Percentiles rank a stretch among this genome's conserved stretches.
Conservation (phyloP, 2,888 invertebrate genomes). For the Sturmia bella region DNA sequence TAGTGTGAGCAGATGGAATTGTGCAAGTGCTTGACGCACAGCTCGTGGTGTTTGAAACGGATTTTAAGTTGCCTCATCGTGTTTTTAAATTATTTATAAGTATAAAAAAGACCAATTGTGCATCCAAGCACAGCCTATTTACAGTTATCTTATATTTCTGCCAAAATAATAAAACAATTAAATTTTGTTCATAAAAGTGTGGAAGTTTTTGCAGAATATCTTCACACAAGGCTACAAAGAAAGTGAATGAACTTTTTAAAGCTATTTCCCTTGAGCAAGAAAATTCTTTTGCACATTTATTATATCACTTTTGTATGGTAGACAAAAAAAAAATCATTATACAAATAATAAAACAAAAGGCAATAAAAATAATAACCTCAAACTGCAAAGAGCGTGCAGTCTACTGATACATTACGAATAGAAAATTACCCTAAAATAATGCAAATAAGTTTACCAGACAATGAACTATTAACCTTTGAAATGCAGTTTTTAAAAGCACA, state of each 20-base stretch:
- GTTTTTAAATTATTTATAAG: too few species aligned
- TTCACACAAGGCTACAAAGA: neutral
- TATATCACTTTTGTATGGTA: conserved; percentile 42
- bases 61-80: too few species aligned
- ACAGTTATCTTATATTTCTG: too few species aligned
- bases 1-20: too few species aligned
- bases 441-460: neutral
- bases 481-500: too few species aligned
- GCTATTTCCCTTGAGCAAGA: neutral
- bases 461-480: neutral
- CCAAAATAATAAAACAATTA: too few species aligned
- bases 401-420: neutral
- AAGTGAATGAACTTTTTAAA: conserved; percentile 48
- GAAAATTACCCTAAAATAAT: neutral
- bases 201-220: neutral
- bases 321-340: conserved; percentile 31
- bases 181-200: too few species aligned
- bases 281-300: conserved; percentile 50
- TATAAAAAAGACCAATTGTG: too few species aligned
- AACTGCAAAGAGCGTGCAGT: neutral
- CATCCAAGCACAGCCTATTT: too few species aligned
- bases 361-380: neutral
- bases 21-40: too few species aligned
- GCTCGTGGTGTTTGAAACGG: too few species aligned
- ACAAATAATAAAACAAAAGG: conserved; percentile 1